These are phyloP conservation scores for Pseudois nayaur DNA, from an alignment of 2,113 vertebrate species.

Conservation along the genomic window DNA sequence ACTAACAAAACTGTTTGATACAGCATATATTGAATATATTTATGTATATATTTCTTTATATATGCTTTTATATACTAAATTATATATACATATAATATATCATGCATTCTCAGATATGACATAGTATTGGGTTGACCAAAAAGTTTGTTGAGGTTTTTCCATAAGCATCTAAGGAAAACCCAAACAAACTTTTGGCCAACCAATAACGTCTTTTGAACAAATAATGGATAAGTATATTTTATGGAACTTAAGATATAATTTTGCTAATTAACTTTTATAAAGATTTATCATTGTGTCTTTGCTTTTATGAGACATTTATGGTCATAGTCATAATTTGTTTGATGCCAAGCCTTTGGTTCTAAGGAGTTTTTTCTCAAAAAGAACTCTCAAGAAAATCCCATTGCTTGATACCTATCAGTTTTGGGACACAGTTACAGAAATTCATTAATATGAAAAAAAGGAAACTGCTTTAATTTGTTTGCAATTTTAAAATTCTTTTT, in stretches of 20 bases:
- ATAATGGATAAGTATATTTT: not conserved
- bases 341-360: not conserved
- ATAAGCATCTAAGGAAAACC: not conserved
- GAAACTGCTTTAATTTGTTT: not conserved
- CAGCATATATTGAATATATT: not conserved
- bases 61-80: not conserved
- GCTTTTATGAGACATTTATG: not conserved
- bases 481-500: not conserved
- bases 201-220: not conserved
- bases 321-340: not conserved
- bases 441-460: not conserved
- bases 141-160: not conserved
- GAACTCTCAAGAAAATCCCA: not conserved
- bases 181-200: not conserved
- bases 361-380: not conserved
- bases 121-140: not conserved
- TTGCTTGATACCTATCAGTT: not conserved
- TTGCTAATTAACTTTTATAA: slow-evolving; percentile 36
- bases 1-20: not conserved
- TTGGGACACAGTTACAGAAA: not conserved
- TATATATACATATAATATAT: not conserved
- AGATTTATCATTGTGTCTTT: not conserved
- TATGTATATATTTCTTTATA: not conserved
- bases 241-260: not conserved
- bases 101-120: not conserved